These are phyloP conservation scores for Ricordea florida DNA, from an alignment of 92 coral and sea anemone species.

Conservation along the genomic window DNA sequence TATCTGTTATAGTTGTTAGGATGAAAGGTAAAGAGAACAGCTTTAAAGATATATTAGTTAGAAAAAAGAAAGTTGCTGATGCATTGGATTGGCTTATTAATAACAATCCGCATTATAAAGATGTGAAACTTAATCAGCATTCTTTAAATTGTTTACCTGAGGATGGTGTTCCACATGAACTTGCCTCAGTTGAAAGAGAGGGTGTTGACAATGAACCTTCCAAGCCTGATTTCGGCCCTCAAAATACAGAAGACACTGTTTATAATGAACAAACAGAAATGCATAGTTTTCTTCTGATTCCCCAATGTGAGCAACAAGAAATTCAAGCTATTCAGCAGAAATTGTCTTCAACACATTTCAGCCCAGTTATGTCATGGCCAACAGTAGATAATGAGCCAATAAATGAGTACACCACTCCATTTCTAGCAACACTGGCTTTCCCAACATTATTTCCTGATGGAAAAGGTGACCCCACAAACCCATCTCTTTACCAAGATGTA, in stretches of 20 bases:
- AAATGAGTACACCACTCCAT: slow-evolving; percentile 63
- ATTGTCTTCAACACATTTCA: too few species aligned
- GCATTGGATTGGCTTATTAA: slow-evolving; percentile 66
- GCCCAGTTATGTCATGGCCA: slow-evolving; percentile 58
- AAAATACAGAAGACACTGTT: slow-evolving; percentile 39
- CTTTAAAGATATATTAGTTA: slow-evolving; percentile 68
- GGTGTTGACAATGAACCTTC: background rate
- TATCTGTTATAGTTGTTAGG: slow-evolving; percentile 71
- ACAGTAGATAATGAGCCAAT: slow-evolving; percentile 53
- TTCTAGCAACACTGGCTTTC: slow-evolving; percentile 70
- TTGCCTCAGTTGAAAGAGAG: slow-evolving; percentile 55
- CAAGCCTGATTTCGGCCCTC: slow-evolving; percentile 25
- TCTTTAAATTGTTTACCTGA: slow-evolving; percentile 60
- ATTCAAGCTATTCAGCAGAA: slow-evolving; percentile 51
- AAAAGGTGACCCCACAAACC: slow-evolving; percentile 57
- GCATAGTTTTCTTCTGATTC: slow-evolving; percentile 53
- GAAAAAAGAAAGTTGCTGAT: slow-evolving; percentile 58
- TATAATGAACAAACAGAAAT: slow-evolving; percentile 39
- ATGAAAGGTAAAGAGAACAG: slow-evolving; percentile 63
- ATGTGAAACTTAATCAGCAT: slow-evolving; percentile 30
- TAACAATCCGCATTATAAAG: slow-evolving; percentile 65
- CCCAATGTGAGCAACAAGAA: slow-evolving; percentile 38
- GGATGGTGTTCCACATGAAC: slow-evolving; percentile 55
- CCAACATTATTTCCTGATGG: slow-evolving; percentile 68
- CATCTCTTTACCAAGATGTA: slow-evolving; percentile 32